A percentile compares a stretch with the other conserved stretches of the same genome.
Evolutionary conservation across 2,113 vertebrate species (phyloP).

Genomic region (Jacana jacana): DNA sequence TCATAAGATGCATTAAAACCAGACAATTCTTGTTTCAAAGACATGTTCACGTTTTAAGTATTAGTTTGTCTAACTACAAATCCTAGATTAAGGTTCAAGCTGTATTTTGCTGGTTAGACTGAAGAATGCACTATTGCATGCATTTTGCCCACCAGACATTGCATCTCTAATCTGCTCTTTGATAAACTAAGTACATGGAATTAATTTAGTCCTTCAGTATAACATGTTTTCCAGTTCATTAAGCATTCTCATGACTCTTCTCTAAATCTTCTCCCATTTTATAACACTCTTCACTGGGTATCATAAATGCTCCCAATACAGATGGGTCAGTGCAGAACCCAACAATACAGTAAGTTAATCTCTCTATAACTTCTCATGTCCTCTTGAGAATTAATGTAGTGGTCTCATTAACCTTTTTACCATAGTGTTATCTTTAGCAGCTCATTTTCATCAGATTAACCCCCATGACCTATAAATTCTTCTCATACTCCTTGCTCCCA

Average conservation of each 20-base stretch:
- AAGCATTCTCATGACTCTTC: background rate
- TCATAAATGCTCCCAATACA: background rate
- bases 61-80: background rate
- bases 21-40: background rate
- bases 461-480: background rate
- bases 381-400: constrained; percentile 33
- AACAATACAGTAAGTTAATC: constrained; percentile 30
- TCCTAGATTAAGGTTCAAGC: background rate
- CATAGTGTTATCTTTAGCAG: constrained; percentile 52
- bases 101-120: background rate
- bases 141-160: background rate
- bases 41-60: background rate
- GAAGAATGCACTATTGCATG: background rate
- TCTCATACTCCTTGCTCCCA: background rate
- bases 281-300: background rate
- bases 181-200: background rate
- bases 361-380: background rate
- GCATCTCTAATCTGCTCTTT: background rate
- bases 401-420: constrained; percentile 59
- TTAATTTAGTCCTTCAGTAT: background rate
- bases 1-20: background rate
- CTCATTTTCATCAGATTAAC: constrained; percentile 62
- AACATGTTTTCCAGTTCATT: background rate
- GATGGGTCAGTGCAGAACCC: constrained; percentile 16
- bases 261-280: background rate